Evolutionary conservation across 1,140 invertebrate genomes (phyloP).

Genomic region (Calliphora vicina): DNA sequence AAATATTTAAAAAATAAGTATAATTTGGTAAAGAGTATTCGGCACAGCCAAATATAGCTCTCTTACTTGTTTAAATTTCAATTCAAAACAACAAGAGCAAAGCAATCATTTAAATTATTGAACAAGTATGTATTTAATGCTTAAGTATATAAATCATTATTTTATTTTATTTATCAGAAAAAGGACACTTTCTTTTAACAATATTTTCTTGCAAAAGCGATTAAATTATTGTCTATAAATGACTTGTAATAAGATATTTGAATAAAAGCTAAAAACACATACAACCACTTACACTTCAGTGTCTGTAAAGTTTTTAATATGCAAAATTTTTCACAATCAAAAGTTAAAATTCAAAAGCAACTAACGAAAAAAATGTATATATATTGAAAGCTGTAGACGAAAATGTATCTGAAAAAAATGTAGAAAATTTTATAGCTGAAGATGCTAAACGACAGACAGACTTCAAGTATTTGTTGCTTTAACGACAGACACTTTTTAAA

Average conservation of each 20-base stretch:
- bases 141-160: neutral
- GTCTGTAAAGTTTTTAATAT: slow-evolving; percentile 13
- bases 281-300: neutral
- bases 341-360: slow-evolving; percentile 4
- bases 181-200: neutral
- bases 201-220: neutral
- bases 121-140: neutral
- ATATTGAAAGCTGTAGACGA: too few species aligned
- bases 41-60: too few species aligned
- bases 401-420: neutral
- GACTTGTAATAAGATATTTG: neutral
- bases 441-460: neutral
- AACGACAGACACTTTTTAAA: slow-evolving; percentile 12
- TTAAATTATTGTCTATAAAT: slow-evolving; percentile 17
- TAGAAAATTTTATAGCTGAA: neutral
- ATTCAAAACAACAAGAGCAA: neutral
- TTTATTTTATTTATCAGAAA: neutral
- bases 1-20: too few species aligned
- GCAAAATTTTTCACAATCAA: neutral
- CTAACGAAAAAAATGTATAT: neutral
- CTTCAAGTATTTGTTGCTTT: neutral
- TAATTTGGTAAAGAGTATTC: too few species aligned
- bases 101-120: neutral
- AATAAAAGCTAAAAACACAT: neutral
- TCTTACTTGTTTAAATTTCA: neutral